Evolutionary conservation across 2,113 vertebrate genomes (phyloP).

Genomic region (Acanthochromis polyacanthus): DNA sequence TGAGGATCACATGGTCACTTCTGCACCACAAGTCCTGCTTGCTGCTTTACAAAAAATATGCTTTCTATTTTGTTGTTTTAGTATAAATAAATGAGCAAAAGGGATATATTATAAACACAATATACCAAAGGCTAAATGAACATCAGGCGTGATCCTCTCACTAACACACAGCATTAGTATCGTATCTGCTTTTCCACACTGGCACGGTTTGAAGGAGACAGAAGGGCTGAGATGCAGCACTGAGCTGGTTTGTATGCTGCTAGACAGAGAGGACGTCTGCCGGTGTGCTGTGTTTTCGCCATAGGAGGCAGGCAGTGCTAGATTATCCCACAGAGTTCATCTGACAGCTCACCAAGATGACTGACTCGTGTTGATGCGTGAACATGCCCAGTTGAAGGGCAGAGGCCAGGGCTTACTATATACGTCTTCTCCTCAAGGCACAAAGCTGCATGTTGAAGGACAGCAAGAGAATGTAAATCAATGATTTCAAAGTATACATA

Average conservation of each 20-base stretch:
- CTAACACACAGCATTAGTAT: not conserved
- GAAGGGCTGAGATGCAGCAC: conserved; percentile 28
- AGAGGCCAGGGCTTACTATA: not conserved
- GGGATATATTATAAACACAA: not conserved
- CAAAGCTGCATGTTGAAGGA: not conserved
- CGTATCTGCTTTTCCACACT: conserved; percentile 16
- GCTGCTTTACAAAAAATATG: not conserved
- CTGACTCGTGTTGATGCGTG: conserved; percentile 50
- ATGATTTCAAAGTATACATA: not conserved
- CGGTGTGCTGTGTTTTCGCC: conserved; percentile 56
- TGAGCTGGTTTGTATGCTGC: conserved; percentile 29
- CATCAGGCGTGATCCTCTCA: not conserved
- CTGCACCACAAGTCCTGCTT: not conserved
- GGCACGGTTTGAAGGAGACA: conserved; percentile 47
- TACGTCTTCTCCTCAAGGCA: conserved; percentile 1
- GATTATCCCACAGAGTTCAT: conserved; percentile 67
- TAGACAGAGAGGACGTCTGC: conserved; percentile 53
- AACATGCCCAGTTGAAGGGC: conserved; percentile 31
- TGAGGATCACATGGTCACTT: not conserved
- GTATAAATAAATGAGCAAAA: not conserved
- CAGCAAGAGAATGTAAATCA: not conserved
- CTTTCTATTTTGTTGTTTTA: not conserved
- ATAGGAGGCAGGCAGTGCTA: conserved; percentile 54
- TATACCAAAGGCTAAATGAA: not conserved
- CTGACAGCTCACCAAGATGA: conserved; percentile 62